Conservation (phyloP, 2,797 vertebrate genomes). For the Anguilla megastoma region DNA sequence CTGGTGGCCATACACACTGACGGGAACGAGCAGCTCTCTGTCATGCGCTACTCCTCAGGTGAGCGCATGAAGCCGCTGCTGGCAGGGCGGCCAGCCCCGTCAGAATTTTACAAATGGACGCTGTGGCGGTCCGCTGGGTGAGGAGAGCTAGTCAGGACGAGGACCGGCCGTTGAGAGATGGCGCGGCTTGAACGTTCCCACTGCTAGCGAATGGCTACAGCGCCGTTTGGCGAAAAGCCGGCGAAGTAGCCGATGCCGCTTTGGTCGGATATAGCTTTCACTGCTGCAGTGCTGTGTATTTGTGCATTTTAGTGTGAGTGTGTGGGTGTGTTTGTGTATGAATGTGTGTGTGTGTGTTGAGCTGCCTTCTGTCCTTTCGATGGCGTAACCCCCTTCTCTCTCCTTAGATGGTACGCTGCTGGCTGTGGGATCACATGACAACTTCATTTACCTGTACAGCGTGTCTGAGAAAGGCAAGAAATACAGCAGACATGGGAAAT, state of each 20-base stretch:
- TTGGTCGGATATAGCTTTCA: background rate
- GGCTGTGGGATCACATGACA: slow-evolving; percentile 97
- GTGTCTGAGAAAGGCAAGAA: slow-evolving; percentile 94
- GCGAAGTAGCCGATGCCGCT: background rate
- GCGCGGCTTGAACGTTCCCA: background rate
- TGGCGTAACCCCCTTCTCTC: slow-evolving; percentile 24
- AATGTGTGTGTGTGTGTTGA: background rate
- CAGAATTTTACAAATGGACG: background rate
- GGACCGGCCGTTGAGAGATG: too few relatives aligned
- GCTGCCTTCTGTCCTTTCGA: background rate
- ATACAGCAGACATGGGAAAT: slow-evolving; percentile 94
- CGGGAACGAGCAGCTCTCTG: slow-evolving; percentile 93
- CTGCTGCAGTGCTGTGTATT: background rate
- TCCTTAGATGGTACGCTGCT: slow-evolving; percentile 84
- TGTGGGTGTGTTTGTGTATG: background rate
- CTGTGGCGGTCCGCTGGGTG: background rate
- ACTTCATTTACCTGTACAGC: slow-evolving; percentile 96
- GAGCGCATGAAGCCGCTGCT: slow-evolving; percentile 51
- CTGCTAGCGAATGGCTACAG: background rate
- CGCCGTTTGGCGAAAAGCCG: background rate
- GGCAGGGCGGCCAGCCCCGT: background rate
- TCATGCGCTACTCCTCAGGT: slow-evolving; percentile 95
- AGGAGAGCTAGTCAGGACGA: too few relatives aligned
- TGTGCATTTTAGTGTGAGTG: slow-evolving; percentile 8
- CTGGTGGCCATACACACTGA: slow-evolving; percentile 96